Evolutionary conservation across 2,888 invertebrate genomes (phyloP), one percentile per base, ranked within the genome.

Genomic region (Pyrrhosoma nymphula): DNA sequence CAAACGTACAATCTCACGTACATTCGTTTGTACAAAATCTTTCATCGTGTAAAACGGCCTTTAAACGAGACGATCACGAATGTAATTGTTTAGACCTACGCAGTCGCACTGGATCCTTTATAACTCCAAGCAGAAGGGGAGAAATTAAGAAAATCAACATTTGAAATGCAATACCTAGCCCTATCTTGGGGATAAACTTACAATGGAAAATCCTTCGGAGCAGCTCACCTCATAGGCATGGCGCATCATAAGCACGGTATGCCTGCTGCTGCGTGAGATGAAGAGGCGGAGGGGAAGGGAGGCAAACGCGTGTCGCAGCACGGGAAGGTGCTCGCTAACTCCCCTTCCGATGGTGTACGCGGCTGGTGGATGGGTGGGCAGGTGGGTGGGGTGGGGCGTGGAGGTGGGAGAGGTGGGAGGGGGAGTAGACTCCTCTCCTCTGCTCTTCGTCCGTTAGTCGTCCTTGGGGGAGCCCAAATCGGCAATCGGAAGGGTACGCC

Each of bases 401-500:
- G 35, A n/a, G 56, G 30, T 30, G 90, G 60, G 20, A 35, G 82
- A 30, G 82, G 82, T 35, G 82, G 89, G n/a, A 23, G 89, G 26
- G 89, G n/a, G 47, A 47, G 23, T 63, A 30, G 63, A 39, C 39
- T 47, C 47, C 12, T 12, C 12, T 12, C 60, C 18, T 60, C 26
- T 23, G 20, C 26, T 14, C 89, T 56, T 12, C 89, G 47, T 93
- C 93, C 93, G 93, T 93, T 93, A 93, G 69, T 93, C 93, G 93
- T 93, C 93, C 93, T 93, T 93, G 93, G 63, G 93, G 89, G 93
- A 47, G 63, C 91, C 91, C 91, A 91, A 91, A 93, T 93, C 93
- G 93, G 69, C 93, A 93, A 69, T 93, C 93, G 69, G 35, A 60
- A 91, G 91, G 91, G 91, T 63, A 82, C 82, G 82, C 82, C n/a